Percentiles rank a stretch among this genome's conserved stretches.
Evolutionary conservation across 2,113 vertebrate genomes (phyloP).

Genomic region (Dipodomys spectabilis): DNA sequence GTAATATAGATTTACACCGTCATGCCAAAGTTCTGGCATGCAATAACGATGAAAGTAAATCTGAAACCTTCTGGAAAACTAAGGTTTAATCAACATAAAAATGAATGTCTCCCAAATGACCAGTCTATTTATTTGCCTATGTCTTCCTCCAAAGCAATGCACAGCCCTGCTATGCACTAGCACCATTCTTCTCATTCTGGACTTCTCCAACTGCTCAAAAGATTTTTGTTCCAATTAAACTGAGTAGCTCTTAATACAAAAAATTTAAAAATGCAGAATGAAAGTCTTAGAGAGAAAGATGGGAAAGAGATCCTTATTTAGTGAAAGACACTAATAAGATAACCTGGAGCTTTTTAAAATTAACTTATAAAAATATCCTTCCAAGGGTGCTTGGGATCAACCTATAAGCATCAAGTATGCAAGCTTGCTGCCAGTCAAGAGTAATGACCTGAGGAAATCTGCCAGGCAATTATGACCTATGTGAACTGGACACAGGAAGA

Average conservation of each 20-base stretch:
- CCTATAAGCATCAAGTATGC: conserved; percentile 15
- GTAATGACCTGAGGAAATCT: not conserved
- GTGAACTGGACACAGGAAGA: not conserved
- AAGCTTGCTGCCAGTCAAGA: conserved; percentile 7
- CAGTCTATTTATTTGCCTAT: not conserved
- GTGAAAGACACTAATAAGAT: conserved; percentile 49
- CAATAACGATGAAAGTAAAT: conserved; percentile 24
- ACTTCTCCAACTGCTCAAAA: not conserved
- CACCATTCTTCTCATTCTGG: not conserved
- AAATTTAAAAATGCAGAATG: not conserved
- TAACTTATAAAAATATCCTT: conserved; percentile 39
- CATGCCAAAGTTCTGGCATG: not conserved
- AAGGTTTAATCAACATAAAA: conserved; percentile 11
- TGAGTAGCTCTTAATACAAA: not conserved
- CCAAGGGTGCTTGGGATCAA: conserved; percentile 21
- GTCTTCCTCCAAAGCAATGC: not conserved
- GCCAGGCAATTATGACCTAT: not conserved
- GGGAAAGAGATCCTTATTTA: not conserved
- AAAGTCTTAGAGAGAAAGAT: not conserved
- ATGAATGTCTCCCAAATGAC: not conserved
- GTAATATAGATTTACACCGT: not conserved
- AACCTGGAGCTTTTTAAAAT: not conserved
- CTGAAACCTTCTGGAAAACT: conserved; percentile 48
- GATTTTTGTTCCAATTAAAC: not conserved
- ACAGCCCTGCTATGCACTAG: not conserved